Evolutionary conservation across 2,113 vertebrate genomes (phyloP).

Genomic region (Boleophthalmus pectinirostris): DNA sequence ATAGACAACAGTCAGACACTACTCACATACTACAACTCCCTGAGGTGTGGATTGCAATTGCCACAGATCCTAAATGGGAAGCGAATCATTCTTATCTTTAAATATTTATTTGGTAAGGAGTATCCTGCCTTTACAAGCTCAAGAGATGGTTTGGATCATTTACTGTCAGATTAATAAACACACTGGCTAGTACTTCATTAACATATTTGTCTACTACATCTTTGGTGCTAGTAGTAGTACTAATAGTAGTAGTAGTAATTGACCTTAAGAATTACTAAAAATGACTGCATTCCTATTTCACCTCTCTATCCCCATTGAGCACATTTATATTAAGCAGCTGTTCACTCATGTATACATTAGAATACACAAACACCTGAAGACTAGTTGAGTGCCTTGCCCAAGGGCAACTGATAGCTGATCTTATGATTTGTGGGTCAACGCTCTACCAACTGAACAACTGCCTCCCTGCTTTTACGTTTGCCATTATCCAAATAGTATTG

Average conservation of each 20-base stretch:
- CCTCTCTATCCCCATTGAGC: no score
- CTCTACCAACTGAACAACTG: no score
- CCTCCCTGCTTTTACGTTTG: not conserved
- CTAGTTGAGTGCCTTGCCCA: no score
- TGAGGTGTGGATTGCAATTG: not conserved
- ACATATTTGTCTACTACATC: no score
- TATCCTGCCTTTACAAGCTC: not conserved
- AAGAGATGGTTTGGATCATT: not conserved
- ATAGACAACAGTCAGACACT: constrained; percentile 56
- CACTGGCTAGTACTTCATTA: no score
- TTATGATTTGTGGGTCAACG: not conserved
- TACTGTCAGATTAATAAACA: no score
- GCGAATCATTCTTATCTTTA: constrained; percentile 28
- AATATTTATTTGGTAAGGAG: constrained; percentile 2
- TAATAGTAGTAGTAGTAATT: not conserved
- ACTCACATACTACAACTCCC: constrained; percentile 20
- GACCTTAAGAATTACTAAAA: not conserved
- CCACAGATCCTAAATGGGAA: not conserved
- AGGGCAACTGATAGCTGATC: not conserved
- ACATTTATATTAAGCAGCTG: no score
- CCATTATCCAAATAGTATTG: not conserved
- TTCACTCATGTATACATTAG: no score
- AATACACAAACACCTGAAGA: no score
- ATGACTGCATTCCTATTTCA: not conserved
- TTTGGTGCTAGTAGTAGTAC: not conserved